Base-by-base conservation (phyloP, 2,113 vertebrate species). In the Boleophthalmus pectinirostris region DNA sequence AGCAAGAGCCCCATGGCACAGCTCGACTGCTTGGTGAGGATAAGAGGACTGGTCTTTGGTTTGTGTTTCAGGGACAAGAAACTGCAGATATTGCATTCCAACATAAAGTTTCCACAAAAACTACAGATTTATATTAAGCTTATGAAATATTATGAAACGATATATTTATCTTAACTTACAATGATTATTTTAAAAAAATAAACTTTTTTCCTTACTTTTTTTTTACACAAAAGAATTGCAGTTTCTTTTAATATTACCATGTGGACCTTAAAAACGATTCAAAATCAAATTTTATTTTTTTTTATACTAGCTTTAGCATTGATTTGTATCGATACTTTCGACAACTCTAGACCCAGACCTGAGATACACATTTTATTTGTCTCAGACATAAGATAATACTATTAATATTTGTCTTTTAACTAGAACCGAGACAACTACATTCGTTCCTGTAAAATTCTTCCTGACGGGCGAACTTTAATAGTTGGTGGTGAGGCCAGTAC, bases 361-460 rank as follows among this genome's bases (percentile, higher is more conserved):
- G 35, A 38, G 49, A 51, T 20, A 3, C 47, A 53, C 49, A 7
- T 51, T 14, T 20, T 20, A 51, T 14, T 53, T 53, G n/a, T 6
- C n/a, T 38, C 35, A 38, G 9, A 38, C 5, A 38, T 35, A 6
- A 38, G 9, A 38, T 38, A 38, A 38, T 43, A 11, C 13, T 25
- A 6, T 38, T 49, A 65, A 71, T 68, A 46, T 23, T 66, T 76
- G 2, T 43, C 35, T 21, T 58, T 63, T 49, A 64, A 77, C 73
- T 86, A 95, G 95, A 96, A 96, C 88, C 89, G 95, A 0, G 94
- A 95, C 64, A 96, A 95, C 86, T 95, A 96, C 88, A 96, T 95
- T 84, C 94, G 94, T 0, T 93, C 93, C 63, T 93, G 94, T 86
- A 95, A 93, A 78, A 92, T 93, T 68, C 92, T 94, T 67, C 94